Evolutionary conservation across 2,113 vertebrate genomes (phyloP), one percentile per base, ranked within the genome.

Genomic region (Paratilapia polleni): DNA sequence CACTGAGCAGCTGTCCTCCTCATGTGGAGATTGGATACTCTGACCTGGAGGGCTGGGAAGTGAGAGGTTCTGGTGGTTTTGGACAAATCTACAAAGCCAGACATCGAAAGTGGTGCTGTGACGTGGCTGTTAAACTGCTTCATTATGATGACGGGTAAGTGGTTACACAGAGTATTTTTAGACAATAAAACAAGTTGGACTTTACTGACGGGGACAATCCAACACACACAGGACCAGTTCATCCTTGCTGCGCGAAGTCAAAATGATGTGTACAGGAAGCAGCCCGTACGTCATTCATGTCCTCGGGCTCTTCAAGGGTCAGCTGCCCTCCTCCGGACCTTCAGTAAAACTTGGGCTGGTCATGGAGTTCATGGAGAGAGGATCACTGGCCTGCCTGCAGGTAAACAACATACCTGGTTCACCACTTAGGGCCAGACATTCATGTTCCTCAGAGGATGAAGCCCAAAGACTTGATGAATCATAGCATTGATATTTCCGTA

Each of bases 281-380:
- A 93, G 82, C 17, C 93, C 94, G 2, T 62, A 90, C 0, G 94
- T 96, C 1, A 87, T 96, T 36, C 83, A 90, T 3, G 89, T 96
- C 31, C 63, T 91, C 1, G 95, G 95, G 36, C 52, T 95, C 62
- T 96, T 92, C 41, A 49, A 20, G 47, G 87, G 94, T 43, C 76
- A 15, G 1, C 22, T 17, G 9, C 81, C 80, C 2, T 10, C 2
- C 26, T 1, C 0, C 0, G 20, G 31, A 3, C 2, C 2, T 5
- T 28, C 22, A 0, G 1, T 8, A 0, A 82, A 88, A 4, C 90
- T 95, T 0, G 96, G 96, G 14, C 91, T 97, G 73, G 96, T 97
- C 90, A 97, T 97, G 93, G 91, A 89, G n/a, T 95, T 94, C 88
- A 97, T 97, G 97, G 95, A 96, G 78, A 94, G 93, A 1, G 96